Base-by-base conservation (phyloP, 2,888 invertebrate species). In the Schizaphis graminum region DNA sequence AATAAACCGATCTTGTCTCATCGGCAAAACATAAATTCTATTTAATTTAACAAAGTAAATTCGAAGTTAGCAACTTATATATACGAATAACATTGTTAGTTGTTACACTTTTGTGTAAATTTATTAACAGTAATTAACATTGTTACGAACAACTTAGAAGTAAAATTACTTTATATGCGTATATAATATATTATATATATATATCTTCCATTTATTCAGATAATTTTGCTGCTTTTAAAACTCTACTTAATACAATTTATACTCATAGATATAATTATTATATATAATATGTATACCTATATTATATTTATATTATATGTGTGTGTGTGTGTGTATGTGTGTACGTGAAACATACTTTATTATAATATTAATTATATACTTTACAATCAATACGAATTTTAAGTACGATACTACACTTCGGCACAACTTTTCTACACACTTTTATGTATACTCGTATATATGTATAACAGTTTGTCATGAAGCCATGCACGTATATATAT, bases 21-120 rank as follows among this genome's bases (percentile, higher is more conserved):
- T 85, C 85, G 85, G 44, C 28, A 85, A 85, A 44, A 85, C 44
- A 85, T 85, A 85, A 85, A 85, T 44, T 85, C 44, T 85, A 85
- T 44, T 85, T 85, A 85, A 85, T 85, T 85, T 85, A 85, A 85
- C 85, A 44, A 85, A 85, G 85, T 44, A 85, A 77, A 77, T 77
- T 77, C 35, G 26, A 77, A 77, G 77, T 77, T 77, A 41, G 21
- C 8, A 77, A 86, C 47, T 86, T 28, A 47, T 61, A 47, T 61
- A 13, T 57, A 21, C 16, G 57, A 57, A 21, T 47, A 47, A 61
- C 90, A 47, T 90, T 47, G 67, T 90, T 67, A 86, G 86, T 86
- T 86, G 86, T 86, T 47, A 86, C 47, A 86, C 47, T 86, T 47
- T 86, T 47, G 86, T 86, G 86, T n/a, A 86, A 44, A 61, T 89